Percentiles rank a stretch among this genome's conserved stretches.
Conservation (phyloP, 2,888 invertebrate genomes). For the Marronus borbonicus region DNA sequence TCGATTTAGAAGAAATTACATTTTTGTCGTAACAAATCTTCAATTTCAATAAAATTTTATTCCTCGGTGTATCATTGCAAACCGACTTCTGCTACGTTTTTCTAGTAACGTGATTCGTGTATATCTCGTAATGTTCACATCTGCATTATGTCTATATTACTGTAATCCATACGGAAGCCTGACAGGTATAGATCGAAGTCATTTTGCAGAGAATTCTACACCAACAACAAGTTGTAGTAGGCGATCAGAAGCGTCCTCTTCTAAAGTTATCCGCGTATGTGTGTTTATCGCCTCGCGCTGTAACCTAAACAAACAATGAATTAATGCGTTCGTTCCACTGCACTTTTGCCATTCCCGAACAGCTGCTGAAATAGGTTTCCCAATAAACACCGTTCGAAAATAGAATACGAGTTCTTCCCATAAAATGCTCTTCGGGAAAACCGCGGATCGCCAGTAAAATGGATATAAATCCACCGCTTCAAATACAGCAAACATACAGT, state of each 20-base stretch:
- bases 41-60: too few relatives aligned
- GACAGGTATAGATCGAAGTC: not conserved
- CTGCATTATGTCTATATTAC: too few relatives aligned
- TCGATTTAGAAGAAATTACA: too few relatives aligned
- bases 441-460: constrained; percentile 1
- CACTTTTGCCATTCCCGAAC: constrained; percentile 39
- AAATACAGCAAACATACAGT: not conserved
- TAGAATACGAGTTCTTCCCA: constrained; percentile 19
- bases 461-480: constrained; percentile 1
- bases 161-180: not conserved
- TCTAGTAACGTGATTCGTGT: too few relatives aligned
- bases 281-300: not conserved
- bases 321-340: constrained; percentile 46
- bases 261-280: not conserved
- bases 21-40: too few relatives aligned
- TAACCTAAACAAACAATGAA: constrained; percentile 42
- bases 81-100: too few relatives aligned
- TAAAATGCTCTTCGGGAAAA: too few relatives aligned
- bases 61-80: too few relatives aligned
- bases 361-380: constrained; percentile 38
- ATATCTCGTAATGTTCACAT: too few relatives aligned
- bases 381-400: constrained; percentile 41
- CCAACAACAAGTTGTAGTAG: constrained; percentile 32
- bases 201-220: not conserved
- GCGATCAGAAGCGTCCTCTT: not conserved